Base-by-base conservation (phyloP, 2,113 vertebrate species). In the Tragelaphus scriptus region DNA sequence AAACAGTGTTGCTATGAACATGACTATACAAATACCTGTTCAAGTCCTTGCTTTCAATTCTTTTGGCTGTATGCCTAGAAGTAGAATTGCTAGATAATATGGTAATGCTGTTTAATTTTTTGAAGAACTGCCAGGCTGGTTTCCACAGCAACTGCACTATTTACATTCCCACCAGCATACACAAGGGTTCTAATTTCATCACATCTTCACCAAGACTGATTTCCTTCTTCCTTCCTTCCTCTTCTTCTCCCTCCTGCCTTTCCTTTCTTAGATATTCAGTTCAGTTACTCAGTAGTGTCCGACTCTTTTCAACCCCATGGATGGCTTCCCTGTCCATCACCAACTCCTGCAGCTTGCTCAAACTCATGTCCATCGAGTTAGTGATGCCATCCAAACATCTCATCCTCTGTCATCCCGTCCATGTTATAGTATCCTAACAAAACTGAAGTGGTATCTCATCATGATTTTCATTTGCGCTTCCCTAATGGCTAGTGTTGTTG, bases 391-490 rank as follows among this genome's bases (percentile, higher is more conserved):
- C n/a, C n/a, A 71, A 71, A 21, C 68, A 71, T 40, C n/a, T 71
- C n/a, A 40, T 71, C 68, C n/a, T 71, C 19, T 71, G n/a, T 71
- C 19, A 12, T 23, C 68, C n/a, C 5, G 4, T 77, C 23, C 6
- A 30, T 28, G 30, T 75, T 81, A 55, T 21, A 61, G 5, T 23
- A 81, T 82, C 47, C 36, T 56, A 56, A 40, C 55, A 21, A 28
- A 16, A 85, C 2, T 53, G 58, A 95, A 80, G 28, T 44, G 3
- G 7, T 53, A 61, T 91, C n/a, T 95, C n/a, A 49, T 32, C 28
- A 36, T 86, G 59, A 51, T 80, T 95, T 96, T 82, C 49, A 77
- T 93, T 93, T 95, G 36, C 16, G 30, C 81, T 93, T 95, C 53
- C 53, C 7, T 88, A 51, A 19, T 88, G 58, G 87, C 26, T 71